phyloP scores from a whole-genome alignment of 2,888 invertebrate species.

The Mystacides longicornis region DNA sequence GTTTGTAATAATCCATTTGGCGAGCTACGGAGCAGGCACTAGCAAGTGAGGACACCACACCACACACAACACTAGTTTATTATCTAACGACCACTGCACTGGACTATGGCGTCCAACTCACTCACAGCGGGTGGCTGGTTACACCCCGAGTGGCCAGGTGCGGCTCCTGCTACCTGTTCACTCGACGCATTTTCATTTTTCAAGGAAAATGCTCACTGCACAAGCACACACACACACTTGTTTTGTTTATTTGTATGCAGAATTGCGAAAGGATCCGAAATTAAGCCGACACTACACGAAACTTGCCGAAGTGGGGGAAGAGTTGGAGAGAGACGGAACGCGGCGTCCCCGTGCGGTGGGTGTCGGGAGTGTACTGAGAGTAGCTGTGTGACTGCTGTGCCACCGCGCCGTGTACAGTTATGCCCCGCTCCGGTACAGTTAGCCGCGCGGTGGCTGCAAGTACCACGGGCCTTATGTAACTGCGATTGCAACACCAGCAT shows the following conservation, averaged over 20 bases:
- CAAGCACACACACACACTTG: too few species aligned
- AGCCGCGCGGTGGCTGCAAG: too few species aligned
- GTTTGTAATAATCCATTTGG: background rate
- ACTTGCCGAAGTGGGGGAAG: background rate
- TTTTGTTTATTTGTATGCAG: background rate
- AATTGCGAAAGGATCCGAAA: slow-evolving; percentile 7
- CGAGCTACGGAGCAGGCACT: background rate
- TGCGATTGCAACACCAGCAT: too few species aligned
- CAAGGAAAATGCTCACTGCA: slow-evolving; percentile 5
- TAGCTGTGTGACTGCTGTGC: too few species aligned
- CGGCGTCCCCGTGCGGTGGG: background rate
- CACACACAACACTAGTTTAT: background rate
- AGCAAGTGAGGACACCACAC: background rate
- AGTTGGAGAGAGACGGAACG: background rate
- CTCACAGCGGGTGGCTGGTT: too few species aligned
- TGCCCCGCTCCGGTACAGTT: too few species aligned
- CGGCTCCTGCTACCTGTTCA: too few species aligned
- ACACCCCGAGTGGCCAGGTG: background rate
- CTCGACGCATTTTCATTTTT: slow-evolving; percentile 1
- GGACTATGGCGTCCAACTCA: too few species aligned
- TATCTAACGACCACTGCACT: too few species aligned
- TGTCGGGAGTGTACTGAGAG: slow-evolving; percentile 3
- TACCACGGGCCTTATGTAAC: too few species aligned
- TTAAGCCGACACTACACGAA: background rate
- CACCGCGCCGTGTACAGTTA: too few species aligned